Conservation (phyloP, 2,113 vertebrate genomes). For the Hystrix brachyura region DNA sequence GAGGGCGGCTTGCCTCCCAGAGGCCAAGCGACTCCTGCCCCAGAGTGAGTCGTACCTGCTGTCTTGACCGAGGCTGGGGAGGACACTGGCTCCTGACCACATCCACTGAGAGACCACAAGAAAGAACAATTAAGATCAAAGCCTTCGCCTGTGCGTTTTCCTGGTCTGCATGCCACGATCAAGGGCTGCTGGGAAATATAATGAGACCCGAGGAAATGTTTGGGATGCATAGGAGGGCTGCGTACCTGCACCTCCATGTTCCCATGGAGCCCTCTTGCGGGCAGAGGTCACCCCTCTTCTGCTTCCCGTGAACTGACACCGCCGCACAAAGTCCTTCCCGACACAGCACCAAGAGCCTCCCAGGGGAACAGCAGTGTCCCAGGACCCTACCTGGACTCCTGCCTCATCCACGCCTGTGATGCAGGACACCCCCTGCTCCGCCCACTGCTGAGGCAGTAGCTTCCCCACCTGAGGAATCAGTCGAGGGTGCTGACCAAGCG, state of each 20-base stretch:
- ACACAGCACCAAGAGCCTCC: neutral
- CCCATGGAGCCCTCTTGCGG: neutral
- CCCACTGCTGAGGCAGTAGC: neutral
- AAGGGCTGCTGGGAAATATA: neutral
- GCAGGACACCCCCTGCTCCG: no score
- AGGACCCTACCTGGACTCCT: neutral
- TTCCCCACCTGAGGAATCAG: fast-evolving
- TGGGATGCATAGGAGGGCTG: no score
- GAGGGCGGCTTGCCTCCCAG: neutral
- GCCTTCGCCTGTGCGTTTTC: neutral
- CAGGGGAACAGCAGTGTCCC: neutral
- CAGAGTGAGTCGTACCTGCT: neutral
- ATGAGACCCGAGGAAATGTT: neutral
- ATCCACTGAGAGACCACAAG: neutral
- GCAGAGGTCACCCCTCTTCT: neutral
- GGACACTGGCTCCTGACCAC: neutral
- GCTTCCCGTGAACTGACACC: neutral
- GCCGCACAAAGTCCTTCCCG: neutral
- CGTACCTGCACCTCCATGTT: neutral
- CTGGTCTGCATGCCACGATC: neutral
- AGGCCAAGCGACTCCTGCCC: neutral
- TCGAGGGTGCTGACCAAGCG: neutral
- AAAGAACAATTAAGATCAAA: neutral
- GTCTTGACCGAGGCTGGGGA: neutral
- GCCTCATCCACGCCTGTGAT: neutral